Conservation (phyloP, 2,888 invertebrate species). For the Neuroscelio doddi region DNA sequence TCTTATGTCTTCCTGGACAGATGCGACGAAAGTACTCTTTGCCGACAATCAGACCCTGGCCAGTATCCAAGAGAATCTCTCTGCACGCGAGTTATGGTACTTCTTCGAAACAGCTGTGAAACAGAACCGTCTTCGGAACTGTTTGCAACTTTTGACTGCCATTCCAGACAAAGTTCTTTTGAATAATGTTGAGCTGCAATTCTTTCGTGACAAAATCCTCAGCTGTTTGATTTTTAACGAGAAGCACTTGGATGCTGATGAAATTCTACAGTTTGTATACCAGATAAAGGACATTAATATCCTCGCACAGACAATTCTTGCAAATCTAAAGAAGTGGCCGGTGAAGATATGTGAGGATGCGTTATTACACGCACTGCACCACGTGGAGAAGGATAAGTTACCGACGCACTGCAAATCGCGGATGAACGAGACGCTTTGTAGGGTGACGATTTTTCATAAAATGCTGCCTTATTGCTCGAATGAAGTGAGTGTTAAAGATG, state of each 20-base stretch:
- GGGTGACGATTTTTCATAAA: constrained; percentile 62
- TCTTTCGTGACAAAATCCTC: constrained; percentile 77
- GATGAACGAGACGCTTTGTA: constrained; percentile 61
- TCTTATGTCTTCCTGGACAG: constrained; percentile 75
- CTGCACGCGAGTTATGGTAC: constrained; percentile 73
- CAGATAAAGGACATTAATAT: constrained; percentile 61
- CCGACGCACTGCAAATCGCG: constrained; percentile 56
- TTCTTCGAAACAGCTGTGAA: constrained; percentile 73
- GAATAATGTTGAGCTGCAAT: constrained; percentile 74
- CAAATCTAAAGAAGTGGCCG: constrained; percentile 62
- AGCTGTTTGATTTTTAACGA: constrained; percentile 75
- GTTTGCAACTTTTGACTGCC: constrained; percentile 74
- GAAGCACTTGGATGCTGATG: constrained; percentile 71
- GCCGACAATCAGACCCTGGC: constrained; percentile 76
- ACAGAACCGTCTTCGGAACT: constrained; percentile 69
- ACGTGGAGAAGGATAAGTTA: constrained; percentile 54
- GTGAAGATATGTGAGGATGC: constrained; percentile 60
- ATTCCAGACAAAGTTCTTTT: constrained; percentile 76
- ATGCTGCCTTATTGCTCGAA: constrained; percentile 61
- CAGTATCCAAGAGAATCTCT: constrained; percentile 76
- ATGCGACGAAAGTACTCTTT: constrained; percentile 74
- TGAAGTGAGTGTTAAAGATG: constrained; percentile 41
- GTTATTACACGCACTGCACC: constrained; percentile 57
- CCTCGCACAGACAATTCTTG: constrained; percentile 59
- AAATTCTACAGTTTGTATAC: constrained; percentile 57